Base-by-base conservation (phyloP, 2,888 invertebrate genomes). In the Drosophila pegasa region DNA sequence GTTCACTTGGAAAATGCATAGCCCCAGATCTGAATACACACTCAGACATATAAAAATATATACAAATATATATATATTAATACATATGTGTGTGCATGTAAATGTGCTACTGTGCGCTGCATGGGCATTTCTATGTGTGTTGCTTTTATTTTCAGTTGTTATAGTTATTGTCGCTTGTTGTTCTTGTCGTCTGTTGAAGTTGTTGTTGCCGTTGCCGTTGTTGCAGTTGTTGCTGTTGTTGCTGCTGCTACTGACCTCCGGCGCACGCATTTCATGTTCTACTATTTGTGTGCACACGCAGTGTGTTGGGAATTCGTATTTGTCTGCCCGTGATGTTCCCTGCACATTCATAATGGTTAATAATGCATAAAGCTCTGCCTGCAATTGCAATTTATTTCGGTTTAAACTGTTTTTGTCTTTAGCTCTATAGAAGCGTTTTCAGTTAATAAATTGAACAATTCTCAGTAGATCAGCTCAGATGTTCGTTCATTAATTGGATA, bases 311-410 rank as follows among this genome's bases (percentile, higher is more conserved):
- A 57, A 72, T 73, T 75, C 65, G 48, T 57, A 60, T 77, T 63
- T 71, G 61, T 72, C 47, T 59, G 20, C 48, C 52, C 37, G 38
- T 20, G 41, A 59, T 66, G 57, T 54, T 60, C 60, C 63, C 51
- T 65, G 64, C 64, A 75, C 75, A 76, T 76, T 76, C 76, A 77
- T 64, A 80, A 76, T 71, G 80, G 63, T 77, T 77, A 80, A 77
- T 77, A 76, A 71, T 80, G 71, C 80, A 77, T 76, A 58, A 60
- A 54, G 57, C 55, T 55, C 48, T 25, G 58, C 58, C 63, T 65
- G 64, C 38, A 22, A 33, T 68, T 64, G 43, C 51, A 45, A 56
- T 33, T 33, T 16, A 43, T 27, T 18, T 41, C 33, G 22, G 22
- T 52, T 8, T 25, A 57, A 8, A 52, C 55, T 58, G 51, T 61